Evolutionary conservation across 2,113 vertebrate species (phyloP).

Genomic region (Clinocottus analis): DNA sequence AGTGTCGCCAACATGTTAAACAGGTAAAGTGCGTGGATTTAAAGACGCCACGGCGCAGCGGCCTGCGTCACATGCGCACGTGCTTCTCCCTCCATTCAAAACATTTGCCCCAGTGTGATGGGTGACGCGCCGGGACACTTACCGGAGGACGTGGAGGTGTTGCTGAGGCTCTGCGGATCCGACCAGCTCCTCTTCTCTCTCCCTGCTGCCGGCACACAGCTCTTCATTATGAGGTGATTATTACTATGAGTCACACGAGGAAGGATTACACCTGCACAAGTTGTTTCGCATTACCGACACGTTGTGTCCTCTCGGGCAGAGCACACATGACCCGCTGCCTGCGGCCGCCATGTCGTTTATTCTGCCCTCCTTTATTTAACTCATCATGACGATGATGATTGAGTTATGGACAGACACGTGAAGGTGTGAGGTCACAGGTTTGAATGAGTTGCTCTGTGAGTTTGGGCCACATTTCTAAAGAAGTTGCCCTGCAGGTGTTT

Average conservation of each 20-base stretch:
- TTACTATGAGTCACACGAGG: constrained; percentile 78
- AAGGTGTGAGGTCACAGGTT: too few species aligned
- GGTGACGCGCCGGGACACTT: constrained; percentile 27
- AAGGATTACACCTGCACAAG: constrained; percentile 65
- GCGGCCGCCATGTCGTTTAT: too few species aligned
- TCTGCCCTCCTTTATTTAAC: too few species aligned
- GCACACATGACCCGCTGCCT: too few species aligned
- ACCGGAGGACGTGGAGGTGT: constrained; percentile 52
- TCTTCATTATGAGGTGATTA: constrained; percentile 73
- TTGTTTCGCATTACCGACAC: constrained; percentile 61
- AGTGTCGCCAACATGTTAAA: neutral
- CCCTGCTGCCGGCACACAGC: neutral
- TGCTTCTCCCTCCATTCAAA: neutral
- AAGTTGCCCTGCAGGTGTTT: too few species aligned
- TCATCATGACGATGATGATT: too few species aligned
- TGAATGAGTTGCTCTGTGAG: too few species aligned
- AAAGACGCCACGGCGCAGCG: neutral
- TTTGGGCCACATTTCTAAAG: too few species aligned
- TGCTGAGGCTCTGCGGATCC: neutral
- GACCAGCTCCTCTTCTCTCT: constrained; percentile 20
- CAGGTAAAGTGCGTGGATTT: neutral
- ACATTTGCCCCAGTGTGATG: neutral
- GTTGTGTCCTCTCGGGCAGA: constrained; percentile 34
- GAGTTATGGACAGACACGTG: too few species aligned
- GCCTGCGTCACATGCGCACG: neutral